Evolutionary conservation across 2,113 vertebrate species (phyloP).

Genomic region (Nannospalax galili): DNA sequence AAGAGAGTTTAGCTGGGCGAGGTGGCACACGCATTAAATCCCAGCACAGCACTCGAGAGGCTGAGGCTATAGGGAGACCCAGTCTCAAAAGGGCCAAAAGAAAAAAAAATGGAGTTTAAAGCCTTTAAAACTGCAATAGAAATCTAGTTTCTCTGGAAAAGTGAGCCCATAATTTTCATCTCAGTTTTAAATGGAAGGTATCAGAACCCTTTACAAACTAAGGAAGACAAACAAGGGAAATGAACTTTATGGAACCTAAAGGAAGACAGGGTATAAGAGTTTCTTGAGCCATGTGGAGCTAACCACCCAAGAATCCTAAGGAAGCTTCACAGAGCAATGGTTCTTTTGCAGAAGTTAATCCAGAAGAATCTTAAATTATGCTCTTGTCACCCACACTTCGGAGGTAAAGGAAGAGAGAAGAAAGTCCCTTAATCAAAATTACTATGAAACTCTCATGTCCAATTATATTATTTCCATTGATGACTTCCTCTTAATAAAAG

Average conservation of each 20-base stretch:
- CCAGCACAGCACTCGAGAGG: too few species aligned
- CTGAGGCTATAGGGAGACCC: too few species aligned
- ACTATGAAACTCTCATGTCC: not conserved
- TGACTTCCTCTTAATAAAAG: not conserved
- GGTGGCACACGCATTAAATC: too few species aligned
- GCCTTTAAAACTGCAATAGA: not conserved
- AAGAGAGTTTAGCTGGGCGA: too few species aligned
- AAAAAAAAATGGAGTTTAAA: slow-evolving; percentile 35
- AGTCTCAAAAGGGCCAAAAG: too few species aligned
- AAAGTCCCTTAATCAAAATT: not conserved
- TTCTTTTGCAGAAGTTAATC: slow-evolving; percentile 21
- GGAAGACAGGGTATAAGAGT: not conserved
- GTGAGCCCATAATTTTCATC: not conserved
- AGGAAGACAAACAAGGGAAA: not conserved
- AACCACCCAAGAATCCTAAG: not conserved
- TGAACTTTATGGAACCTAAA: not conserved
- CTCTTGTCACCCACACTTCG: not conserved
- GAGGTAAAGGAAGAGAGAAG: not conserved
- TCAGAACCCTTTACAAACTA: slow-evolving; percentile 4
- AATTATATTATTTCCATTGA: not conserved
- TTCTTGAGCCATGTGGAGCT: not conserved
- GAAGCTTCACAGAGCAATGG: not conserved
- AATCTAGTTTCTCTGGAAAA: not conserved
- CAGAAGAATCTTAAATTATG: slow-evolving; percentile 12
- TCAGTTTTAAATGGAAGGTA: slow-evolving; percentile 27